Evolutionary conservation across 2,797 vertebrate genomes (phyloP), one percentile per base, ranked within the genome.

Genomic region (Alexandromys oeconomus): DNA sequence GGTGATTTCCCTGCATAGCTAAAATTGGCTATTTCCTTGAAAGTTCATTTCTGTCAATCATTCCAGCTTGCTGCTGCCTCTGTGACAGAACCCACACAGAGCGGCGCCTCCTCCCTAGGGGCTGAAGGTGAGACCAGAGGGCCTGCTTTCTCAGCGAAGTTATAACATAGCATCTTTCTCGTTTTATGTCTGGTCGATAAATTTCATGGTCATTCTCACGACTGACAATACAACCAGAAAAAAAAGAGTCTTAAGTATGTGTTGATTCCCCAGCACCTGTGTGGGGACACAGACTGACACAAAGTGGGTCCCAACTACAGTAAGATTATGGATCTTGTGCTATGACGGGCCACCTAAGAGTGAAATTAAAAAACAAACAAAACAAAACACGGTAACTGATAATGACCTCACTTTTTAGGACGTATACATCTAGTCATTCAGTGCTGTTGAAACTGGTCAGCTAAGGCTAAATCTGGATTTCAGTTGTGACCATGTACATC

Each of bases 361-460:
- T 95, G 34, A 63, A 77, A 40, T 25, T 88, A 1, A 10, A 73
- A 46, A 71, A 17, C 1, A 65, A 54, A 54, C 54, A 17, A 54
- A 54, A 54, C 51, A 57, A 57, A 57, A 19, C 5, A 57, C 19
- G 78, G 34, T 69, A 40, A 65, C 2, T 46, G 37, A 31, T 40
- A 90, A 89, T 6, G 69, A 78, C 6, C 37, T 93, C 46, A 27
- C 63, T 89, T 92, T 69, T 63, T 95, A 91, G 76, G 29, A 78
- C 2, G 15, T 19, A 9, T 15, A 2, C 74, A 63, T 71, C 48
- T 37, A 87, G 12, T 29, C 71, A 29, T 29, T 15, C 13, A 46
- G 79, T 80, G 37, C 11, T 85, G 21, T 23, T 69, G 21, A 71
- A 71, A 27, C 0, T 2, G 13, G n/a, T 57, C 48, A 80, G 59